Conservation (phyloP, 1,140 invertebrate genomes). For the Neoseiulus cucumeris region DNA sequence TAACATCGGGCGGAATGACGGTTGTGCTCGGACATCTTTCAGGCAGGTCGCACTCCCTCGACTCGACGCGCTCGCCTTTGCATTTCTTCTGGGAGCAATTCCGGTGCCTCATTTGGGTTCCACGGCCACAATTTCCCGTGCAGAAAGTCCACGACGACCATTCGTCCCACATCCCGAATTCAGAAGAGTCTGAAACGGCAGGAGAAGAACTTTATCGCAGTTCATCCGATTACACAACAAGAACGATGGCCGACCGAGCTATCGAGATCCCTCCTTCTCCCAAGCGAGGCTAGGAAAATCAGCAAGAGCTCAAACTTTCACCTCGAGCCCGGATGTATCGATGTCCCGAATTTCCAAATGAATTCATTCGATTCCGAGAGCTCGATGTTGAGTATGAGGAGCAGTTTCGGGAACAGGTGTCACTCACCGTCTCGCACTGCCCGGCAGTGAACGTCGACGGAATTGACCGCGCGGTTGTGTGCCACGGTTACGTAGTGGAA, state of each 20-base stretch:
- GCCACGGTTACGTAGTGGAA: conserved; percentile 20
- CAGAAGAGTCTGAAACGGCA: not conserved
- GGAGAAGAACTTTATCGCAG: too few relatives aligned
- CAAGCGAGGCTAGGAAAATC: too few relatives aligned
- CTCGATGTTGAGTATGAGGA: too few relatives aligned
- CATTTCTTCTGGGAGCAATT: not conserved
- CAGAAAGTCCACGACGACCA: conserved; percentile 18
- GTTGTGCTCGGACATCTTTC: not conserved
- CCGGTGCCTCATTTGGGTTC: conserved; percentile 16
- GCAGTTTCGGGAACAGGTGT: not conserved
- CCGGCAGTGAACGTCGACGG: conserved; percentile 16
- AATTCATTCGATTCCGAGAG: not conserved
- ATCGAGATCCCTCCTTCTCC: too few relatives aligned
- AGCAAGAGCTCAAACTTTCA: too few relatives aligned
- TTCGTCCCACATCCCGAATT: conserved; percentile 14
- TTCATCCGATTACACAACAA: too few relatives aligned
- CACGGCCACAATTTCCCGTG: conserved; percentile 15
- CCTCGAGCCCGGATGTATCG: not conserved
- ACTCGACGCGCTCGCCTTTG: not conserved
- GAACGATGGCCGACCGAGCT: too few relatives aligned
- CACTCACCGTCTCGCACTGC: conserved; percentile 17
- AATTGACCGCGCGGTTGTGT: conserved; percentile 18
- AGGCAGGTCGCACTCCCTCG: not conserved
- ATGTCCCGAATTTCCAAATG: not conserved
- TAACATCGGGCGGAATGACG: not conserved